Evolutionary conservation across 1,140 invertebrate species (phyloP).

Genomic region (Lineus longissimus): DNA sequence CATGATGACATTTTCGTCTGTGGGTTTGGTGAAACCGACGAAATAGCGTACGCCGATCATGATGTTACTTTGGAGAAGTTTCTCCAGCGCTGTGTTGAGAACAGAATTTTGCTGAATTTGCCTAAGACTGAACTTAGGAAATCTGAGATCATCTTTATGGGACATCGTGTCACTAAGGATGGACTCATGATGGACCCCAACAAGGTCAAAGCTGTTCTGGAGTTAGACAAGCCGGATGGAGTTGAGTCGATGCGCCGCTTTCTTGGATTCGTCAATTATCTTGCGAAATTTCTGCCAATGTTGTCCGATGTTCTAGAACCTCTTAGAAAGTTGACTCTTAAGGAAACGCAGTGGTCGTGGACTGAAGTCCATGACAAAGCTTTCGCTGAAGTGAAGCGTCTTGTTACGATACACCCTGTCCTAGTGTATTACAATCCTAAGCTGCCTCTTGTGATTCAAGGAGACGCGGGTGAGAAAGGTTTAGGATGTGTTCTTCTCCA

Average conservation of each 20-base stretch:
- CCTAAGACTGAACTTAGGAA: conserved; percentile 18
- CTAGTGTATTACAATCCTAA: conserved; percentile 33
- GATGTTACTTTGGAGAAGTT: conserved; percentile 17
- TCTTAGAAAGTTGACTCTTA: conserved; percentile 21
- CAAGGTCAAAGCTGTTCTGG: conserved; percentile 47
- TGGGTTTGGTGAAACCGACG: not conserved
- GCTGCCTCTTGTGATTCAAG: conserved; percentile 27
- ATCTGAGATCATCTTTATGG: conserved; percentile 19
- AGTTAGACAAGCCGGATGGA: conserved; percentile 46
- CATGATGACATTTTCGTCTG: conserved; percentile 13
- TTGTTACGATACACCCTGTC: conserved; percentile 13
- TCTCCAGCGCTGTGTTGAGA: conserved; percentile 14
- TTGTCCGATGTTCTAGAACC: conserved; percentile 23
- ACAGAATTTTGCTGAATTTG: conserved; percentile 20
- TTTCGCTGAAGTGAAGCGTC: conserved; percentile 2
- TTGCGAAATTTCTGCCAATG: conserved; percentile 25
- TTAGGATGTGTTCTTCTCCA: conserved; percentile 42
- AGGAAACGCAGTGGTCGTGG: conserved; percentile 21
- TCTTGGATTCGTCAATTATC: conserved; percentile 27
- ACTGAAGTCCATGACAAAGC: conserved; percentile 9
- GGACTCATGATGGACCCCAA: conserved; percentile 34
- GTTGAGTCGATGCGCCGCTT: conserved; percentile 24
- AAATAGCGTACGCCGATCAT: conserved; percentile 15
- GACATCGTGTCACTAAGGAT: conserved; percentile 13
- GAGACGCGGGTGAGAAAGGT: conserved; percentile 36